Base-by-base conservation (phyloP, 1,140 invertebrate genomes). In the Cydia splendana region DNA sequence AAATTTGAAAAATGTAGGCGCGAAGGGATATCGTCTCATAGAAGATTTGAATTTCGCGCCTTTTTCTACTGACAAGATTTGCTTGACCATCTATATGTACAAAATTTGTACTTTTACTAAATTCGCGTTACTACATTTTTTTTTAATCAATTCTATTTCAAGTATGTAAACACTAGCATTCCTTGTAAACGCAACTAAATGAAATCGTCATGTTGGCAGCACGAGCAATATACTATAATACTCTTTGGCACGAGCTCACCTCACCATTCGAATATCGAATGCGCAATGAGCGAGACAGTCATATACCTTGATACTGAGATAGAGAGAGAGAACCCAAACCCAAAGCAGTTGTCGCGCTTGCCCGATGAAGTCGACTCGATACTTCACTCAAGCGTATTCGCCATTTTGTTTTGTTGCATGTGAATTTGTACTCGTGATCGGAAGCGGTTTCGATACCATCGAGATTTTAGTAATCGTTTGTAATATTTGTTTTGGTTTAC, bases 371-470 rank as follows among this genome's bases (percentile, higher is more conserved):
- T 77, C 76, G 81, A 69, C 82, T 90, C 88, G 88, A 88, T 89
- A 82, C 77, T 85, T 84, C 77, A 85, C 82, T 87, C 42, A 15
- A 42, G 12, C 73, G 18, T 84, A 82, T 85, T 87, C 90, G 89
- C 89, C 90, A 92, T 92, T 78, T 92, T 91, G 89, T 92, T 78
- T 92, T 91, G 88, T 87, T 18, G n/a, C 53, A 6, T 80, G 80
- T 78, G 78, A 82, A 81, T 65, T 76, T 74, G 62, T 76, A 78
- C 79, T 84, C 82, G 84, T 85, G 83, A 83, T 84, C 84, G 73
- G 15, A 20, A 13, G 15, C n/a, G 79, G 79, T 84, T 84, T 87
- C 83, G 83, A 89, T 86, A 20, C 10, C 20, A 45, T 91, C 90
- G 88, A 91, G 90, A 86, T 81, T 80, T 78, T 79, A 81, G 80